Evolutionary conservation across 2,797 vertebrate genomes (phyloP).

Genomic region (Enteromius fasciolatus): DNA sequence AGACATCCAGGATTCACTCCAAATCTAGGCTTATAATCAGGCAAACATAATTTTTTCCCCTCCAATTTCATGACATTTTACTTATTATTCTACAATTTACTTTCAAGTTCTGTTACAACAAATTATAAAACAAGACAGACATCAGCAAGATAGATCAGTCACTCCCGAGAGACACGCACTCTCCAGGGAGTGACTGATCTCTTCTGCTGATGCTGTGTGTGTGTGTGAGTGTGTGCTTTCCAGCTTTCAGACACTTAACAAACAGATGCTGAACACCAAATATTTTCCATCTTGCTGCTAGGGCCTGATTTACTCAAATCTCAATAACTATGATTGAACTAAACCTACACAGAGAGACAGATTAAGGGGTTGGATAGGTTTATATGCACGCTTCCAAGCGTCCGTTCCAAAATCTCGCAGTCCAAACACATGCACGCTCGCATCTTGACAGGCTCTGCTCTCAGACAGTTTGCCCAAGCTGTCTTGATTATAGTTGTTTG

Average conservation of each 20-base stretch:
- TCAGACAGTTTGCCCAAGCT: slow-evolving; percentile 60
- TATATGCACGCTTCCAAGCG: slow-evolving; percentile 6
- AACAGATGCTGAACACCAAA: slow-evolving; percentile 17
- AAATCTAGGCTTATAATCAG: not conserved
- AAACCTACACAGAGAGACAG: not conserved
- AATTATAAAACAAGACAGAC: slow-evolving; percentile 1
- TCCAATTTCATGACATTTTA: not conserved
- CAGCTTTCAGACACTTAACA: slow-evolving; percentile 3
- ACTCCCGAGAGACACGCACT: not conserved
- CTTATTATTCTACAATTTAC: not conserved
- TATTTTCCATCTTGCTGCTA: slow-evolving; percentile 13
- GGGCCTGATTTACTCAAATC: slow-evolving; percentile 18
- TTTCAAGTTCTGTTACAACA: not conserved
- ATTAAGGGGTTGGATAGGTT: not conserved
- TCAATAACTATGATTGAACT: slow-evolving; percentile 20
- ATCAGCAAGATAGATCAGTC: not conserved
- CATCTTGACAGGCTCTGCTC: slow-evolving; percentile 46
- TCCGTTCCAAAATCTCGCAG: not conserved
- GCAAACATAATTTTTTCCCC: not conserved
- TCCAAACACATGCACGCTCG: slow-evolving; percentile 1
- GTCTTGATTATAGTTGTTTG: slow-evolving; percentile 67
- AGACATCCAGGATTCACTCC: not conserved
- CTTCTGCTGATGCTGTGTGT: not conserved
- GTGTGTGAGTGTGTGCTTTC: not conserved
- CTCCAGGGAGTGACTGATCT: slow-evolving; percentile 22